Percentiles rank a stretch among this genome's conserved stretches.
Conservation (phyloP, 2,888 invertebrate genomes). For the Drosophila suboccidentalis region DNA sequence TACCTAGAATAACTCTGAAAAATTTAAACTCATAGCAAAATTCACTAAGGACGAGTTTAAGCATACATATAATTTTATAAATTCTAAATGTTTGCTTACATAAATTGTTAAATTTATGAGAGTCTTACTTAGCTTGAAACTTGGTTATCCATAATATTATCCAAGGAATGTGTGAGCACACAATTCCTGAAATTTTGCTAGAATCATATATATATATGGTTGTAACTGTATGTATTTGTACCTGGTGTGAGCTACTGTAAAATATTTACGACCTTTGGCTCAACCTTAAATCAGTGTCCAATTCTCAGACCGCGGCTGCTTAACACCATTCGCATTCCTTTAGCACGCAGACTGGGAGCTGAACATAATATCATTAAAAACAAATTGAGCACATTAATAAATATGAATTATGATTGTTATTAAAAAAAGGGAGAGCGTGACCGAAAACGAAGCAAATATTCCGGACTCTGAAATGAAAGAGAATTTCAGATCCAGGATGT, state of each 20-base stretch:
- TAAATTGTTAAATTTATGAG: constrained; percentile 1
- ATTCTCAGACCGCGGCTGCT: constrained; percentile 26
- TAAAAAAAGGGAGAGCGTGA: constrained; percentile 52
- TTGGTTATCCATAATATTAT: neutral
- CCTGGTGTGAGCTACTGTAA: constrained; percentile 25
- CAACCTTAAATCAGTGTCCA: constrained; percentile 45
- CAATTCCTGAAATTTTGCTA: constrained; percentile 36
- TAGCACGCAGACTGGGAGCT: constrained; percentile 3
- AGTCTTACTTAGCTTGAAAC: constrained; percentile 23
- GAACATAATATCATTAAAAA: constrained; percentile 65
- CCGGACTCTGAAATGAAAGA: constrained; percentile 21
- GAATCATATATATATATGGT: neutral
- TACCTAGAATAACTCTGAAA: no score
- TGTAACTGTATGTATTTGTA: constrained; percentile 6
- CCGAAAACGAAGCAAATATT: constrained; percentile 21
- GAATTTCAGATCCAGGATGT: constrained; percentile 18
- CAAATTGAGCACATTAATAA: constrained; percentile 77
- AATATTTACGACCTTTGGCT: constrained; percentile 46
- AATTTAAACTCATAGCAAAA: no score
- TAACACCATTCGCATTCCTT: neutral
- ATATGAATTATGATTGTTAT: constrained; percentile 74
- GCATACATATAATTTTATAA: no score
- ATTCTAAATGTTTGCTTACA: neutral
- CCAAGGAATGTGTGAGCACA: constrained; percentile 36
- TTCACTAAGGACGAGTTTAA: no score